Percentiles rank a stretch among this genome's conserved stretches.
Conservation (phyloP, 2,797 vertebrate genomes). For the Ctenosaura bakeri region DNA sequence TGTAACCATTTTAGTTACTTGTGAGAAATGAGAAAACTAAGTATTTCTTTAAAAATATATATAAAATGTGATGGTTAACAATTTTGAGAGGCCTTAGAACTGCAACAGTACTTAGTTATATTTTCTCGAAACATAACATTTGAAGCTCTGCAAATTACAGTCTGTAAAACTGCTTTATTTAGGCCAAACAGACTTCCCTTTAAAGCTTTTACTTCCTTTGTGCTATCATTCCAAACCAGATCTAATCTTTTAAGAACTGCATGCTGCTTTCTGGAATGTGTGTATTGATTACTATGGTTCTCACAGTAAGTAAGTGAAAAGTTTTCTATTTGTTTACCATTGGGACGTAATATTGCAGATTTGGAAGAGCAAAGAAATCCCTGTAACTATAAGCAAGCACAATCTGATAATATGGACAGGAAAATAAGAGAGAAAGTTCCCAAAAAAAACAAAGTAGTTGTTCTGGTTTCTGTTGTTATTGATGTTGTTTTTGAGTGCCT, state of each 20-base stretch:
- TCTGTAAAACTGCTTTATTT: not conserved
- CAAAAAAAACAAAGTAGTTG: constrained; percentile 8
- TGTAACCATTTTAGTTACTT: too few species aligned
- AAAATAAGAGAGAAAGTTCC: not conserved
- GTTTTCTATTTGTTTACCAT: not conserved
- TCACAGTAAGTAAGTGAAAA: not conserved
- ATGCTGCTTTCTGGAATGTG: not conserved
- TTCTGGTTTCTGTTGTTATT: too few species aligned
- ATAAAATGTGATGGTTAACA: too few species aligned
- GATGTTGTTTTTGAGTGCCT: too few species aligned
- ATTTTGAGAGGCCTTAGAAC: too few species aligned
- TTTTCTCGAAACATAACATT: too few species aligned
- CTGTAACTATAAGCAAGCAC: constrained; percentile 32
- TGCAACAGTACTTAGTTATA: too few species aligned
- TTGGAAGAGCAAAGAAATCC: constrained; percentile 9
- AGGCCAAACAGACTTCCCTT: not conserved
- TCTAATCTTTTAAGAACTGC: not conserved
- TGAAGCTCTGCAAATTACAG: too few species aligned
- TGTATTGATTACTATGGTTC: not conserved
- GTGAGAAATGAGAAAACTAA: too few species aligned
- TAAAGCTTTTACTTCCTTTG: not conserved
- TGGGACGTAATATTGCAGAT: not conserved
- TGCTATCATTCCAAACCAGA: not conserved
- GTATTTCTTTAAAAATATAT: too few species aligned
- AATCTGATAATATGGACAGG: not conserved